Base-by-base conservation (phyloP, 1,140 invertebrate genomes). In the Subanguina moxae region DNA sequence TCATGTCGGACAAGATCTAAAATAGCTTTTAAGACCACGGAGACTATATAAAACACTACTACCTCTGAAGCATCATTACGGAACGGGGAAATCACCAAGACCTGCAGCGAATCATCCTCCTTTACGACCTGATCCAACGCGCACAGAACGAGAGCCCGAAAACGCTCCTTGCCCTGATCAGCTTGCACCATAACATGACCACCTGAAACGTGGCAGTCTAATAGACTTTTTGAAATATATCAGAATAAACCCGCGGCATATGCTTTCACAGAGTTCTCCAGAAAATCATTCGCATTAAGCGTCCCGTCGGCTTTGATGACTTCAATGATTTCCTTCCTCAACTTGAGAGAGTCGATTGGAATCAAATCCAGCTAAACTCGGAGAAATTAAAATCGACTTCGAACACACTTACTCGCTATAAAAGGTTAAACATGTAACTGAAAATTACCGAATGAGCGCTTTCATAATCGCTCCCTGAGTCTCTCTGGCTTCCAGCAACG, bases 161-260 rank as follows among this genome's bases (percentile, higher is more conserved):
- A 52, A 52, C 48, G 48, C n/a, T 52, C 48, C 48, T 52, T 19
- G 3, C 48, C 48, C 23, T 19, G 48, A 21, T 52, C 48, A 19
- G 23, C 23, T 52, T 52, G 48, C n/a, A 52, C 48, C 48, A 52
- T 52, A 3, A 52, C 48, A 52, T 52, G 48, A 21, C 48, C 48
- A 7, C 48, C 48, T 52, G 17, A 52, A 52, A 38, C 11, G 32
- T 5, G 11, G 11, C 3, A 38, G 32, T 38, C 32, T 7, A 52
- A 52, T 52, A 21, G 23, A n/a, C n/a, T n/a, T 21, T 52, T 15
- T 52, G 48, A 52, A 21, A 52, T 7, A 52, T 7, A 52, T 52
- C 1, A 52, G 8, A 21, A 21, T 15, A 52, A 21, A 52, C 48
- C 48, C 8, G 3, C 48, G 3, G 48, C 48, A 52, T 52, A 52